These are phyloP conservation scores for Pleuronectes platessa DNA, from an alignment of 2,113 vertebrate genomes.

Conservation along the genomic window DNA sequence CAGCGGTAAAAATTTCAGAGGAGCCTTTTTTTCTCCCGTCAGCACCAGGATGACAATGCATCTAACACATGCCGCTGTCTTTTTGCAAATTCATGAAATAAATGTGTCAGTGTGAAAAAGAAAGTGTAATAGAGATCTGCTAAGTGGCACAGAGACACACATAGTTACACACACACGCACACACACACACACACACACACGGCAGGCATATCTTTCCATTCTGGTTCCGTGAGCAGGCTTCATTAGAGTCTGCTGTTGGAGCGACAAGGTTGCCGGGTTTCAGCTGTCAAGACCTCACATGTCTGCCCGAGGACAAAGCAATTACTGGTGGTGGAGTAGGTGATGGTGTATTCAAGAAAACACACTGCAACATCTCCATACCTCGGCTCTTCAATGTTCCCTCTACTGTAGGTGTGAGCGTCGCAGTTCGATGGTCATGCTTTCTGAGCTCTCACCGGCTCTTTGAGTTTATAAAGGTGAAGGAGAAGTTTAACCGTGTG, in stretches of 20 bases:
- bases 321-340: constrained; percentile 65
- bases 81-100: neutral
- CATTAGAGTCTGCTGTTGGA: constrained; percentile 69
- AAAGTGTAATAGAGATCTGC: constrained; percentile 8
- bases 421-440: neutral
- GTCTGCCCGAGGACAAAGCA: constrained; percentile 68
- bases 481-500: no score
- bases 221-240: constrained; percentile 54
- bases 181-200: constrained; percentile 19
- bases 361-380: constrained; percentile 14
- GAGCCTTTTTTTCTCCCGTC: neutral
- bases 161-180: neutral
- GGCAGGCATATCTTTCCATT: constrained; percentile 44
- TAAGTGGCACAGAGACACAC: neutral
- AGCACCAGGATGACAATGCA: constrained; percentile 11
- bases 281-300: constrained; percentile 68
- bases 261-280: constrained; percentile 56
- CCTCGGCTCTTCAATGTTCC: neutral
- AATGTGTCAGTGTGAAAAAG: neutral
- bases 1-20: constrained; percentile 33
- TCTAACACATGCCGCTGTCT: neutral
- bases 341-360: constrained; percentile 32
- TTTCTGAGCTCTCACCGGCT: no score
- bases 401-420: neutral
- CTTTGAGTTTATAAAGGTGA: no score